Percentiles rank a stretch among this genome's conserved stretches.
Conservation (phyloP, 2,888 invertebrate genomes). For the Pollenia labialis region DNA sequence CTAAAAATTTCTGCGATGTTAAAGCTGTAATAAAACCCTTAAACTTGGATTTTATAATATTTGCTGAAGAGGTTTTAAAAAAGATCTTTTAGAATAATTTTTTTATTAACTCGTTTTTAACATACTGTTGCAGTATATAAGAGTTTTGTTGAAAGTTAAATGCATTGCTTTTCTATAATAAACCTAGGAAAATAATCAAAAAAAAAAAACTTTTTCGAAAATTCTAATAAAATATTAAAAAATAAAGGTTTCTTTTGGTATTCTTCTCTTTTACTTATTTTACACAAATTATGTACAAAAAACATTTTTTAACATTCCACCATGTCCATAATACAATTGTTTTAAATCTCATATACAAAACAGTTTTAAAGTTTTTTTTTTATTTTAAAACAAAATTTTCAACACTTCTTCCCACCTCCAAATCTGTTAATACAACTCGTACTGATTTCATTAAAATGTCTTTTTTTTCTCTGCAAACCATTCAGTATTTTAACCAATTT, state of each 20-base stretch:
- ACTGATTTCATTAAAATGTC: constrained; percentile 32
- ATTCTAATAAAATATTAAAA: no score
- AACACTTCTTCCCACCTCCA: constrained; percentile 8
- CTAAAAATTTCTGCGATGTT: no score
- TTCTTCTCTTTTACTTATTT: neutral
- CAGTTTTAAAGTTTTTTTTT: constrained; percentile 16
- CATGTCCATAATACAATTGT: constrained; percentile 46
- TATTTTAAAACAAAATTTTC: constrained; percentile 19
- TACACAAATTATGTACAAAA: constrained; percentile 32
- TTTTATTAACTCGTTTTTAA: no score
- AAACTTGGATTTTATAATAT: no score
- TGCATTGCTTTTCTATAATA: no score
- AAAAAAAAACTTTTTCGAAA: no score
- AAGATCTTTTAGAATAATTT: no score
- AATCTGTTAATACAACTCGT: neutral
- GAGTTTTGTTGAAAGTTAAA: no score
- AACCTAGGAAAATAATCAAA: no score
- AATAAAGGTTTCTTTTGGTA: neutral
- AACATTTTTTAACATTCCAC: constrained; percentile 19
- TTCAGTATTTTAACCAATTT: constrained; percentile 48
- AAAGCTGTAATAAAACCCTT: no score
- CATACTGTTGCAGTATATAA: no score
- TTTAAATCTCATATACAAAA: constrained; percentile 48
- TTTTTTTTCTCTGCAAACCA: constrained; percentile 23
- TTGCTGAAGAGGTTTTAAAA: no score